A percentile compares a stretch with the other conserved stretches of the same genome.
These are phyloP conservation scores for Oenanthe oenanthe DNA, from an alignment of 2,113 vertebrate species.

Conservation along the genomic window DNA sequence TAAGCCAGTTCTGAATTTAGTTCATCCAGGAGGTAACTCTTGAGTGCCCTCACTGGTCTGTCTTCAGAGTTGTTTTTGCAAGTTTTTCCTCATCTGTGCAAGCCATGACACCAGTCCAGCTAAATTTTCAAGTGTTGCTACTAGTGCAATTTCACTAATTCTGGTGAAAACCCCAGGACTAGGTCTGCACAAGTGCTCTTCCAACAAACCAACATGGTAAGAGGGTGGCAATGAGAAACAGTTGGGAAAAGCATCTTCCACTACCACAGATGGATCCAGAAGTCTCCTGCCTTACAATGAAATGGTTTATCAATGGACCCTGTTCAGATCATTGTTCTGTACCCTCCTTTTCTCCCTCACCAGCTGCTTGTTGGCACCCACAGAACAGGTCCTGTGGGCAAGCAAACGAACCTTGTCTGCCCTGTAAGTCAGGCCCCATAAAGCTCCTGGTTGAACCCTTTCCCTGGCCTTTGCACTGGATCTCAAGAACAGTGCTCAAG, in stretches of 20 bases:
- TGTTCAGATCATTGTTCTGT: not conserved
- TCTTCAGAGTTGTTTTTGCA: not conserved
- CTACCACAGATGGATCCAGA: not conserved
- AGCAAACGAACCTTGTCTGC: not conserved
- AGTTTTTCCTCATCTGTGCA: not conserved
- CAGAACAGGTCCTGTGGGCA: not conserved
- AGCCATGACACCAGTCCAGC: not conserved
- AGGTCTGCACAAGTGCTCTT: rapidly evolving
- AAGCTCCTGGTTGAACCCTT: not conserved
- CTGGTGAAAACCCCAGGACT: not conserved
- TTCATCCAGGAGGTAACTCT: not conserved
- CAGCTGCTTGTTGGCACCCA: not conserved
- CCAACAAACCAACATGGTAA: not conserved
- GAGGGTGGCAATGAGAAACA: not conserved
- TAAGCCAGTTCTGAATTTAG: not conserved
- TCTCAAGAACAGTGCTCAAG: not conserved
- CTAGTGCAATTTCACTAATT: not conserved
- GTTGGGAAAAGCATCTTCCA: not conserved
- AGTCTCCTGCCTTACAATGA: not conserved
- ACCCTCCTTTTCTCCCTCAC: not conserved
- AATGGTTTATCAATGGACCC: not conserved
- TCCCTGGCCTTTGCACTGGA: not conserved
- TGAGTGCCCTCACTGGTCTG: not conserved
- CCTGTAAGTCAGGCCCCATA: not conserved
- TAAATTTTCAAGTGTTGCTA: not conserved